Percentiles rank a stretch among this genome's conserved stretches.
These are phyloP conservation scores for Eupithecia vulgata DNA, from an alignment of 2,888 invertebrate genomes.

Conservation along the genomic window DNA sequence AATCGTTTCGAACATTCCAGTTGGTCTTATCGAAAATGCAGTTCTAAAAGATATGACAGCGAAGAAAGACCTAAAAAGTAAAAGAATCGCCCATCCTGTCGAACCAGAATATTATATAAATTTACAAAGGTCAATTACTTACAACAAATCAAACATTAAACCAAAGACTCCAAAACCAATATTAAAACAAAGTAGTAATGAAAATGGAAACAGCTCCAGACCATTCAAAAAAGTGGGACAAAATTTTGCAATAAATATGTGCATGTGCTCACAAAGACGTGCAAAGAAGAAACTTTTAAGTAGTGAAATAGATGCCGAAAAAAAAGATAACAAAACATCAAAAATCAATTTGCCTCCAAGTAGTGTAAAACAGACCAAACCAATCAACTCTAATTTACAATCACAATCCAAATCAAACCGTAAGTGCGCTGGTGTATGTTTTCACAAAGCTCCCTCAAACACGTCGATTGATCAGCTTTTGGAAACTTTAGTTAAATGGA, in stretches of 20 bases:
- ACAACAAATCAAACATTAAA: slow-evolving; percentile 37
- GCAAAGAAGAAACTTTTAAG: slow-evolving; percentile 33
- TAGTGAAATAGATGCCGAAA: slow-evolving; percentile 32
- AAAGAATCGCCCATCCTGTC: slow-evolving; percentile 20
- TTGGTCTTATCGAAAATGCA: background rate
- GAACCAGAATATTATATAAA: slow-evolving; percentile 20
- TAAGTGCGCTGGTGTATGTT: slow-evolving; percentile 56
- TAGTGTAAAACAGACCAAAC: slow-evolving; percentile 55
- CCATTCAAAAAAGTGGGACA: slow-evolving; percentile 50
- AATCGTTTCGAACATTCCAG: slow-evolving; percentile 15
- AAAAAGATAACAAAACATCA: slow-evolving; percentile 44
- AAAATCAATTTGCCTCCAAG: slow-evolving; percentile 33
- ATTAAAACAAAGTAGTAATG: slow-evolving; percentile 26
- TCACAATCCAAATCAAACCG: slow-evolving; percentile 28
- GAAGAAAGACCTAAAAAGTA: slow-evolving; percentile 31
- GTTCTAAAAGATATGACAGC: slow-evolving; percentile 8
- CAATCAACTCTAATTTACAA: slow-evolving; percentile 45
- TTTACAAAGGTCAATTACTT: slow-evolving; percentile 16
- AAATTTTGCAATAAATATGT: slow-evolving; percentile 69
- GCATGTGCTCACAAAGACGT: slow-evolving; percentile 61
- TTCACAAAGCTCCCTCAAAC: slow-evolving; percentile 70
- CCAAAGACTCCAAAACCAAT: slow-evolving; percentile 22
- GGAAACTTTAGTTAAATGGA: slow-evolving; percentile 60
- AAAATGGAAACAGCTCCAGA: slow-evolving; percentile 46
- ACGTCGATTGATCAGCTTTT: slow-evolving; percentile 70